phyloP scores from a whole-genome alignment of 2,888 invertebrate genomes.

The Drosophila planitibia region DNA sequence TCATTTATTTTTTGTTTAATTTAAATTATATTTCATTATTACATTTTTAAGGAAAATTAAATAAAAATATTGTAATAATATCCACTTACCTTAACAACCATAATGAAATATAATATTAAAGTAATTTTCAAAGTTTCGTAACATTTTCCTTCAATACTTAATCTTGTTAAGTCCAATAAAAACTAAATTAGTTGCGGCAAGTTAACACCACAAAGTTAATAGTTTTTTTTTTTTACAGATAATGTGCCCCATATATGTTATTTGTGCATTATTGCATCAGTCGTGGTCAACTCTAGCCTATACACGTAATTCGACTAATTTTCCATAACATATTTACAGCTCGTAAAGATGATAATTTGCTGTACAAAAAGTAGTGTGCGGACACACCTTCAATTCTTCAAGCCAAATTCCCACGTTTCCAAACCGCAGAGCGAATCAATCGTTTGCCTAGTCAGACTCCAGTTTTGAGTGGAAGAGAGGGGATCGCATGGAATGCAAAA shows the following conservation, averaged over 20 bases:
- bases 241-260: conserved; percentile 3
- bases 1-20: neutral
- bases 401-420: conserved; percentile 78
- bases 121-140: neutral
- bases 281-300: conserved; percentile 27
- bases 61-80: neutral
- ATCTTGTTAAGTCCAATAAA: neutral
- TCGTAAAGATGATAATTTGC: conserved; percentile 69
- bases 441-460: conserved; percentile 64
- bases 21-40: neutral
- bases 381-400: conserved; percentile 76
- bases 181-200: conserved; percentile 19
- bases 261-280: conserved; percentile 22
- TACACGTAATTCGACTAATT: conserved; percentile 55
- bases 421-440: conserved; percentile 74
- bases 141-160: neutral
- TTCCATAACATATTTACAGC: conserved; percentile 68
- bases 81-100: too few species aligned
- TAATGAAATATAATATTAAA: neutral
- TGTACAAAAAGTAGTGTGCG: conserved; percentile 65
- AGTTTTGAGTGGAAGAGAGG: conserved; percentile 9
- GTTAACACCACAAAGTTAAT: conserved; percentile 32
- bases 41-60: neutral
- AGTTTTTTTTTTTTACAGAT: conserved; percentile 27
- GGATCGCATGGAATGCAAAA: conserved; percentile 50